Conservation (phyloP, 2,797 vertebrate genomes). For the Lates japonicus region DNA sequence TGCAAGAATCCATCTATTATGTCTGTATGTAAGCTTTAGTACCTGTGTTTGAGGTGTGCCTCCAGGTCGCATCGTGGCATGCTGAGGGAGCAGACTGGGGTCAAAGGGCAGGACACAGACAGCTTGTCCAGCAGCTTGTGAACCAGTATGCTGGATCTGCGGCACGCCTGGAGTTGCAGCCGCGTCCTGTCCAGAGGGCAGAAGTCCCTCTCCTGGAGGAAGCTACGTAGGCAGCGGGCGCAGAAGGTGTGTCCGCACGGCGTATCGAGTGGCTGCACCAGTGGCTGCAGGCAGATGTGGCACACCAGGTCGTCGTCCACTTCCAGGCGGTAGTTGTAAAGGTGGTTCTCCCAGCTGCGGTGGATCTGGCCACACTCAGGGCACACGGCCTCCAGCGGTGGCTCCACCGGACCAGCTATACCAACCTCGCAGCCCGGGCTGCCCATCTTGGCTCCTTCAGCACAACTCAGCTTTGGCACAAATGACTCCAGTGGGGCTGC, state of each 20-base stretch:
- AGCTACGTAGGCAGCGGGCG: conserved; percentile 96
- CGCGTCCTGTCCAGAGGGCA: conserved; percentile 95
- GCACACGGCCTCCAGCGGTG: conserved; percentile 91
- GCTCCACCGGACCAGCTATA: conserved; percentile 86
- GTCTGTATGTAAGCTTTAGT: conserved; percentile 43
- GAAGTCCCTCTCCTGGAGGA: conserved; percentile 97
- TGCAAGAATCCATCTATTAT: neutral
- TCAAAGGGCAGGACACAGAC: conserved; percentile 91
- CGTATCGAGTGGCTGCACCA: conserved; percentile 96
- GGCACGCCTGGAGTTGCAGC: conserved; percentile 95
- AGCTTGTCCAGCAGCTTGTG: conserved; percentile 99
- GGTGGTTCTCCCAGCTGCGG: conserved; percentile 95
- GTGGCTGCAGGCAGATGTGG: conserved; percentile 99
- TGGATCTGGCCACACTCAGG: conserved; percentile 97
- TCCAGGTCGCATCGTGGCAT: conserved; percentile 98
- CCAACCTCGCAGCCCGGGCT: conserved; percentile 91
- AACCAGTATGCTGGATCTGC: conserved; percentile 97
- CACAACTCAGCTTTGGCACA: conserved; percentile 76
- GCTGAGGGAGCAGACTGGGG: conserved; percentile 90
- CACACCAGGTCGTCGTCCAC: conserved; percentile 98
- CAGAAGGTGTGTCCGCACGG: conserved; percentile 99
- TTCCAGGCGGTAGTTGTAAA: conserved; percentile 97
- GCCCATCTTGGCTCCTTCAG: conserved; percentile 87
- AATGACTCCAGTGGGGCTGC: conserved; percentile 74
- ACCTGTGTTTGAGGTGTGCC: conserved; percentile 99